Evolutionary conservation across 1,140 invertebrate genomes (phyloP), one percentile per base, ranked within the genome.

Genomic region (Drosophila bifasciata): DNA sequence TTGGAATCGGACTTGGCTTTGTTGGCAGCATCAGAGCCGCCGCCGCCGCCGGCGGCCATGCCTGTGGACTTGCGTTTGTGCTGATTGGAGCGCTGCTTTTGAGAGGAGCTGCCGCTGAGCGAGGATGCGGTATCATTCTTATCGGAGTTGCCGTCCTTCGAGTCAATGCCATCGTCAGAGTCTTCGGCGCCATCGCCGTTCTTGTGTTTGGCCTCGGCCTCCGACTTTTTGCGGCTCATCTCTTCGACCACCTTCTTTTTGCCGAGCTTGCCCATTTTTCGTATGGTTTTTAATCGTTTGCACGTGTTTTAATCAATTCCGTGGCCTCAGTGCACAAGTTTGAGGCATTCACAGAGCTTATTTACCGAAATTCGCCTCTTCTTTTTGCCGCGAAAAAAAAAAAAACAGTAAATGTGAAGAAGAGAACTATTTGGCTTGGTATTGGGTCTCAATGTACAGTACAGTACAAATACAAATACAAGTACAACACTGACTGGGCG

Each of bases 261-360:
- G 1, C 83, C 83, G 4, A 71, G 21, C 25, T 86, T 86, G 0
- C 48, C 77, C 81, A 86, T 86, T 1, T 8, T 56, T 5, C 2
- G 4, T n/a, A 1, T 1, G 16, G 7, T 19, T 5, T n/a, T 9
- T 5, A 1, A 11, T n/a, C 17, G 15, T 7, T 13, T 3, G 8
- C 19, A 6, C 1, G 11, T 1, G 4, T 36, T 36, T 13, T 4
- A 13, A 13, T 5, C 13, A 36, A 21, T 21, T 17, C 5, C 16
- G 16, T 23, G 4, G 0, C 32, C 11, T 36, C 11, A 4, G 11
- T 36, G 32, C 3, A 3, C 11, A 4, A 11, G 2, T 36, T 36
- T 36, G 11, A 13, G 32, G 23, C 23, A 6, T 1, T 3, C 32
- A 36, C 3, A 4, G 11, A 11, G 9, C 9, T 11, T 36, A 36